Evolutionary conservation across 2,888 invertebrate species (phyloP).

Genomic region (Cybosia mesomella): DNA sequence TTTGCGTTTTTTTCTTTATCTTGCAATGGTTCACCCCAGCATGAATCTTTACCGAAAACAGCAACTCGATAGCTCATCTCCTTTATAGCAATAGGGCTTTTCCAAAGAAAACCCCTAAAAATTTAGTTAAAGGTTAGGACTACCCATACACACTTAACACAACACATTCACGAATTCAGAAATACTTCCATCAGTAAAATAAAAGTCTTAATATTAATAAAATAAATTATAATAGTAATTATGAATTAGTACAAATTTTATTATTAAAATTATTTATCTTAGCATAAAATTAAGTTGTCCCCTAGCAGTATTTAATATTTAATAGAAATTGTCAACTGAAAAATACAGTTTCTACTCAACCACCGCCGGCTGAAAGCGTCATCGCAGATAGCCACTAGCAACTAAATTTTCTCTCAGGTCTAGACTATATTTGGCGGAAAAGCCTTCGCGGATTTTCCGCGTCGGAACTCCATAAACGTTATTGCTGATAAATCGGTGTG

Average conservation of each 20-base stretch:
- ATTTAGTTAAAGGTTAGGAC: too few species aligned
- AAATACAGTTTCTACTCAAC: too few species aligned
- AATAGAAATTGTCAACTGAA: neutral
- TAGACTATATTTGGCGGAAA: too few species aligned
- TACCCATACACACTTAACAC: too few species aligned
- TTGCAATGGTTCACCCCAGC: too few species aligned
- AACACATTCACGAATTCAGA: too few species aligned
- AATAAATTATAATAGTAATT: slow-evolving; percentile 36
- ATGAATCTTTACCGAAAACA: too few species aligned
- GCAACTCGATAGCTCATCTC: too few species aligned
- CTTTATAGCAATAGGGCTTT: too few species aligned
- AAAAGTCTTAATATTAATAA: slow-evolving; percentile 25
- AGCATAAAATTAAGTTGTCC: slow-evolving; percentile 22
- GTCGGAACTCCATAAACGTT: neutral
- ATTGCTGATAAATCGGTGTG: too few species aligned
- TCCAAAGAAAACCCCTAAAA: too few species aligned
- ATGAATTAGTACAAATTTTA: slow-evolving; percentile 38
- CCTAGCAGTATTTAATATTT: slow-evolving; percentile 3
- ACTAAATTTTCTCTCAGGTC: neutral
- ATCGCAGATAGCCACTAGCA: neutral
- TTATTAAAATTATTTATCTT: slow-evolving; percentile 32
- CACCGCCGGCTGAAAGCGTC: neutral
- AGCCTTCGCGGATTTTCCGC: neutral
- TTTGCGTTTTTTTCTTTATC: too few species aligned
- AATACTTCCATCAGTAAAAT: neutral